Base-by-base conservation (phyloP, 2,113 vertebrate genomes). In the Abramis brama region DNA sequence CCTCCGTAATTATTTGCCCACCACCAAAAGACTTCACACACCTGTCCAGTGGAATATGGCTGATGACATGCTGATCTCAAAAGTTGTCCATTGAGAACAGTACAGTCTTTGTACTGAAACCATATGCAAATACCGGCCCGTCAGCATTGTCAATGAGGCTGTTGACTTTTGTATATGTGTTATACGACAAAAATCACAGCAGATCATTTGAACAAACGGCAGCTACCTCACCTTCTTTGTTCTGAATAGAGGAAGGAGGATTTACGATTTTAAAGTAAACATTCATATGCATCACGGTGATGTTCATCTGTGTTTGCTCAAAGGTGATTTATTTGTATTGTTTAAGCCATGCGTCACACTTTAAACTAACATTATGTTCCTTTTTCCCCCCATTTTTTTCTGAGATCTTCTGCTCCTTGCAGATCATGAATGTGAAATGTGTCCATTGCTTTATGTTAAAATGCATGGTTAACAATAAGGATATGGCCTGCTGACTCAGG, bases 11-110 rank as follows among this genome's bases (percentile, higher is more conserved):
- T 57, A 85, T 6, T 68, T 60, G 47, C 36, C 36, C 62, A 43
- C 19, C 83, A 30, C 59, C 30, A 78, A 68, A 55, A 74, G 60
- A 57, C 43, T 79, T 30, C 43, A 57, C 74, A 66, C 74, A 83
- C 30, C 85, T 81, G 76, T 81, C 12, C 15, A 17, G 68, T 76
- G 11, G 43, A 23, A 15, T 82, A 70, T 21, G 19, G 66, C 81
- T 57, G 71, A 85, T 82, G 62, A 81, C 39, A 70, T 66, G 60
- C 70, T 75, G 15, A 27, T 45, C 10, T 83, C 62, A 76, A 11
- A 17, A 47, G 43, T n/a, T 39, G 4, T 47, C 36, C 25, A 73
- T 30, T 52, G 68, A 36, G 74, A 78, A 83, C 36, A 83, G 17
- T 47, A 17, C 57, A 47, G 30, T 43, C 43, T 59, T 88, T 52